Evolutionary conservation across 2,797 vertebrate species (phyloP).

Genomic region (Champsocephalus gunnari): DNA sequence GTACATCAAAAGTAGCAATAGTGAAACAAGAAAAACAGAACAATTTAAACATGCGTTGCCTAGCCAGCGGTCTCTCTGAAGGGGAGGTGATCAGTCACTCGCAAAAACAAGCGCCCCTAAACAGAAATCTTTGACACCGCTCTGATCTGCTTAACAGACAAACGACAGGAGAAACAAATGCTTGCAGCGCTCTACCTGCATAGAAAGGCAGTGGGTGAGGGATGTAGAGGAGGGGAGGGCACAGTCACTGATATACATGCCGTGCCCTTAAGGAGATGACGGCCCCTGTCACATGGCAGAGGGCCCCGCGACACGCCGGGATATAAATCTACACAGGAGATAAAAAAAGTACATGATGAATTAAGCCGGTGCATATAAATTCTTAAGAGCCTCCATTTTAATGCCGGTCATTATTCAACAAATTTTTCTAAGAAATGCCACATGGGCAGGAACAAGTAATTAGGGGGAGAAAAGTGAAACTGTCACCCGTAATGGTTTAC

Average conservation of each 20-base stretch:
- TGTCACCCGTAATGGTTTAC: conserved; percentile 99
- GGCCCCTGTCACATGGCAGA: conserved; percentile 91
- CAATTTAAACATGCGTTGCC: neutral
- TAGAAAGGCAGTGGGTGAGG: conserved; percentile 71
- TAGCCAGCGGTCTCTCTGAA: neutral
- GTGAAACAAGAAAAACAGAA: conserved; percentile 7
- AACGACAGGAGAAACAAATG: conserved; percentile 88
- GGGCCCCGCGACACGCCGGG: conserved; percentile 91
- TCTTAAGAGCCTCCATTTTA: conserved; percentile 99
- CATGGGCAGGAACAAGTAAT: conserved; percentile 99
- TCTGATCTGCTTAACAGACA: conserved; percentile 71
- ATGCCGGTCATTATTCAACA: conserved; percentile 99
- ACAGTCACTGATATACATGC: conserved; percentile 94
- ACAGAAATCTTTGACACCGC: conserved; percentile 1
- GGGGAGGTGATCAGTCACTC: conserved; percentile 1
- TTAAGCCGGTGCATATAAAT: conserved; percentile 98
- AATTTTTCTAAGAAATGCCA: conserved; percentile 99
- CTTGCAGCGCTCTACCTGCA: conserved; percentile 86
- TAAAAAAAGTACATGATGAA: conserved; percentile 99
- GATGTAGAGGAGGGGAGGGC: neutral
- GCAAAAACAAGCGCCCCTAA: conserved; percentile 16
- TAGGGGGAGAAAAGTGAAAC: conserved; percentile 99
- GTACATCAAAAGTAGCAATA: neutral
- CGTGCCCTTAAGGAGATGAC: conserved; percentile 99
- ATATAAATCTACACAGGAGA: conserved; percentile 99